Conservation (phyloP, 2,797 vertebrate species). For the Pangasius macronema region DNA sequence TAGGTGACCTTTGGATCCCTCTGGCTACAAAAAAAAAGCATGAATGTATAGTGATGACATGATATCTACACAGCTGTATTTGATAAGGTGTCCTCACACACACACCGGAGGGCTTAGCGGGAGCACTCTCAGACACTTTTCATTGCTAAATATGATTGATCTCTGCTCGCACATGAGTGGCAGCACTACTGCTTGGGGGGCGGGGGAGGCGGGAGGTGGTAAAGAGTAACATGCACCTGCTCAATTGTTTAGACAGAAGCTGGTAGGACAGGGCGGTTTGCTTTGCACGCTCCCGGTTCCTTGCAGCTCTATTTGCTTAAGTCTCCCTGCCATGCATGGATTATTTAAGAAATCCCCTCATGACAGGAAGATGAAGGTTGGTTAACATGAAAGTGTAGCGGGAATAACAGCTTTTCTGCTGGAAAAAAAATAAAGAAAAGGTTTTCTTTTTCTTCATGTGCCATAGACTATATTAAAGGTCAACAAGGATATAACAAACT, state of each 20-base stretch:
- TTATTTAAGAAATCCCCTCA: constrained; percentile 72
- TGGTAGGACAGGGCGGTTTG: constrained; percentile 58
- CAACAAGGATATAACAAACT: background rate
- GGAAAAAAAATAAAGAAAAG: constrained; percentile 2
- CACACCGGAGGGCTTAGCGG: constrained; percentile 28
- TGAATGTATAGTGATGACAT: constrained; percentile 47
- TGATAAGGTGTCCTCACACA: constrained; percentile 33
- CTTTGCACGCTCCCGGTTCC: constrained; percentile 56
- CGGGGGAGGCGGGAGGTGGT: constrained; percentile 60
- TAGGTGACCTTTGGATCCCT: constrained; percentile 42
- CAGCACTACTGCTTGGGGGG: constrained; percentile 58
- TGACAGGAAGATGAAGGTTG: constrained; percentile 73
- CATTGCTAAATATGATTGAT: constrained; percentile 56
- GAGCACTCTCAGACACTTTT: constrained; percentile 62
- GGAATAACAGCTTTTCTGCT: constrained; percentile 39
- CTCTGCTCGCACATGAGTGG: constrained; percentile 48
- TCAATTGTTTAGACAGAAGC: constrained; percentile 67
- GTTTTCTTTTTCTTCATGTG: background rate
- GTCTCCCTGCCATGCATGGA: constrained; percentile 71
- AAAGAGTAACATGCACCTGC: constrained; percentile 68
- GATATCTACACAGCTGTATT: constrained; percentile 54
- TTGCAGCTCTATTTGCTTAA: constrained; percentile 66
- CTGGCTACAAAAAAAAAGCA: constrained; percentile 43
- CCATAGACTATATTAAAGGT: background rate
- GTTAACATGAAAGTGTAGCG: constrained; percentile 70